Evolutionary conservation across 2,113 vertebrate species (phyloP).

Genomic region (Hoplias malabaricus): DNA sequence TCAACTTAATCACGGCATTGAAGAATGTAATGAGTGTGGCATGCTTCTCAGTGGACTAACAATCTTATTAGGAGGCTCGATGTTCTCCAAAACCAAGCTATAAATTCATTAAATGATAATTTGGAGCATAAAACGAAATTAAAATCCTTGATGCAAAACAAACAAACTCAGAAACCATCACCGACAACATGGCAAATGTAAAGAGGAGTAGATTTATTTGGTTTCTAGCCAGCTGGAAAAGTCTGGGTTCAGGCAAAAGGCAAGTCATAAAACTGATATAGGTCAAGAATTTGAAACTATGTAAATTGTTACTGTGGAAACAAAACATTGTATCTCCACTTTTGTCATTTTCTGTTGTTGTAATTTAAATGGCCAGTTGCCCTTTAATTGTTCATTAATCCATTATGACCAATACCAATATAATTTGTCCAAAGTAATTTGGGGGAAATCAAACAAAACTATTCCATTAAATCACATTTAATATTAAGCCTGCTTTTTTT

Average conservation of each 20-base stretch:
- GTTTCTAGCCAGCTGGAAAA: not conserved
- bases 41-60: conserved; percentile 74
- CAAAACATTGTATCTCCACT: too few species aligned
- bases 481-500: too few species aligned
- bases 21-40: conserved; percentile 72
- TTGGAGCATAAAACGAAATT: conserved; percentile 76
- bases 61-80: conserved; percentile 71
- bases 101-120: conserved; percentile 75
- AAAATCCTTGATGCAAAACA: conserved; percentile 62
- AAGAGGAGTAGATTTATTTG: conserved; percentile 29
- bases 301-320: too few species aligned
- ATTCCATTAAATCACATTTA: too few species aligned
- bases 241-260: not conserved
- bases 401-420: too few species aligned
- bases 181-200: conserved; percentile 37
- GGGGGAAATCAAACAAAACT: too few species aligned
- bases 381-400: too few species aligned
- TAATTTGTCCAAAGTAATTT: too few species aligned
- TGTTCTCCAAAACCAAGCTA: conserved; percentile 70
- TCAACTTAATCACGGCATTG: conserved; percentile 74
- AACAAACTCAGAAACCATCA: conserved; percentile 45
- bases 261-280: not conserved
- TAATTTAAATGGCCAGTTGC: too few species aligned
- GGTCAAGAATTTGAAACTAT: not conserved
- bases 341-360: too few species aligned